A percentile compares a stretch with the other conserved stretches of the same genome.
Evolutionary conservation across 37 sponge, comb jelly and placozoan species (phyloP).

Genomic region (Bolinopsis microptera): DNA sequence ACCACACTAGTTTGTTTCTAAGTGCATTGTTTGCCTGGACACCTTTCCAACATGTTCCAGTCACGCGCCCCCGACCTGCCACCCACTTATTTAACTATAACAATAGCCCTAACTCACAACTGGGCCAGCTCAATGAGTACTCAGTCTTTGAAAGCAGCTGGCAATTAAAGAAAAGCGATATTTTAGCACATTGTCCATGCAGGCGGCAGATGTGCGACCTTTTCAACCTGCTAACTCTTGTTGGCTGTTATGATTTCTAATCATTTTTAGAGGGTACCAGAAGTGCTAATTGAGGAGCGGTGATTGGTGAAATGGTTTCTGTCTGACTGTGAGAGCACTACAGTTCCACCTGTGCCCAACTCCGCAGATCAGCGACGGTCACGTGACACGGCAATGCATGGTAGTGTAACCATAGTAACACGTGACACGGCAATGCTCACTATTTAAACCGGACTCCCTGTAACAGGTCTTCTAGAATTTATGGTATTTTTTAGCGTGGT

Average conservation of each 20-base stretch:
- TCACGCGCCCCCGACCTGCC: not conserved
- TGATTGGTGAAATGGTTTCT: not conserved
- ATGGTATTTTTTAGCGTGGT: no score
- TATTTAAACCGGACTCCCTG: no score
- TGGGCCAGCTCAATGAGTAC: not conserved
- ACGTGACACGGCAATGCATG: no score
- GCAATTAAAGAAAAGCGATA: not conserved
- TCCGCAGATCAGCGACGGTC: no score
- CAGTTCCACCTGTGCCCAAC: not conserved
- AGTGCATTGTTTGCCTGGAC: not conserved
- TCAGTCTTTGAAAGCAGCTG: not conserved
- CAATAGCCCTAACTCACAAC: not conserved
- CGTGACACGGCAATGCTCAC: no score
- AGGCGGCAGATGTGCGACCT: not conserved
- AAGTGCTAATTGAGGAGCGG: not conserved
- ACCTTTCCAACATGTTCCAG: not conserved
- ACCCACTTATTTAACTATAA: not conserved
- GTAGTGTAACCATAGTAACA: no score
- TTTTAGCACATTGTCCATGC: not conserved
- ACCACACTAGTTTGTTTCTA: not conserved
- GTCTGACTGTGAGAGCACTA: not conserved
- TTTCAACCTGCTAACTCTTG: not conserved
- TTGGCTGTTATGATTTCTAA: not conserved
- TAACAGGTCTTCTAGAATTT: no score
- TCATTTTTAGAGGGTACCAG: not conserved